Conservation (phyloP, 2,888 invertebrate genomes). For the Theodoxus fluviatilis region DNA sequence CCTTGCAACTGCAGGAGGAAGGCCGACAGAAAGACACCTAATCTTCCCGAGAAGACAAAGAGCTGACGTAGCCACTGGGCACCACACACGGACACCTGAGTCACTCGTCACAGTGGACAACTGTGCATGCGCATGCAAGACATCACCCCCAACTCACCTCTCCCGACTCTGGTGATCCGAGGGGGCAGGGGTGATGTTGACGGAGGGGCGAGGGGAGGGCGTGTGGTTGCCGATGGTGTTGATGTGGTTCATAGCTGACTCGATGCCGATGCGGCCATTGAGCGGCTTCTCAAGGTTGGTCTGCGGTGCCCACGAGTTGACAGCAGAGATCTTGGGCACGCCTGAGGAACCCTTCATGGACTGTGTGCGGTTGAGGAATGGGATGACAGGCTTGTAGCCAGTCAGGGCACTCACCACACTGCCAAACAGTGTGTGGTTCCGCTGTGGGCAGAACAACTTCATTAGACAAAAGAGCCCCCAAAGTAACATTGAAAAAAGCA, state of each 20-base stretch:
- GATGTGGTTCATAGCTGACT: constrained; percentile 47
- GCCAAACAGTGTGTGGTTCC: constrained; percentile 95
- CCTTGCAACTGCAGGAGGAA: no score
- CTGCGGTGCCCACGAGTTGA: constrained; percentile 52
- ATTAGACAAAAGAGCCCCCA: no score
- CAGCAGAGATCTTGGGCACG: constrained; percentile 50
- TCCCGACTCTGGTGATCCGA: constrained; percentile 21
- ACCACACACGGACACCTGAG: no score
- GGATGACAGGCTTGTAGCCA: constrained; percentile 48
- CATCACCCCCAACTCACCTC: no score
- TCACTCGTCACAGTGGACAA: no score
- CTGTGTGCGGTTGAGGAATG: constrained; percentile 56
- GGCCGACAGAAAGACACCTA: no score
- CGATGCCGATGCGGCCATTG: constrained; percentile 48
- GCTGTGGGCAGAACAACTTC: constrained; percentile 72
- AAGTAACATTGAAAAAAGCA: no score
- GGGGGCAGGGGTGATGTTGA: constrained; percentile 40
- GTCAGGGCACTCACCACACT: constrained; percentile 72
- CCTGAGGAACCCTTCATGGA: constrained; percentile 52
- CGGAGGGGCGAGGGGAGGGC: constrained; percentile 47
- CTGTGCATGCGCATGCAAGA: no score
- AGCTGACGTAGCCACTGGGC: no score
- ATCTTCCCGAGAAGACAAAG: no score
- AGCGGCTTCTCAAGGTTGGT: constrained; percentile 36
- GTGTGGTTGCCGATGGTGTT: constrained; percentile 58